Evolutionary conservation across 2,113 vertebrate species (phyloP).

Genomic region (Dascyllus trimaculatus): DNA sequence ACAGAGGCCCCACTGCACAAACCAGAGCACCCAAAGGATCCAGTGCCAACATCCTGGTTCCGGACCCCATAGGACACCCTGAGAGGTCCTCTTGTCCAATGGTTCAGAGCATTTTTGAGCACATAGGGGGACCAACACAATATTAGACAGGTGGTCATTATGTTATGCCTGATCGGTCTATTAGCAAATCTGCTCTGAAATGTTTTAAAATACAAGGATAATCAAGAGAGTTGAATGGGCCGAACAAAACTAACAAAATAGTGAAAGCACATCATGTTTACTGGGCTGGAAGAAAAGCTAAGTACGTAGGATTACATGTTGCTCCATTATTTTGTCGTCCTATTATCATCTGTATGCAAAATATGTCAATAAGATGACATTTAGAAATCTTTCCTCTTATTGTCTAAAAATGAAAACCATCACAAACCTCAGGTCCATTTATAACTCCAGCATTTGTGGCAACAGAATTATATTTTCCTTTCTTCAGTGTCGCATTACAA

Average conservation of each 20-base stretch:
- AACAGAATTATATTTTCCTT: neutral
- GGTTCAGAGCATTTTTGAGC: too few species aligned
- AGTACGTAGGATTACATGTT: neutral
- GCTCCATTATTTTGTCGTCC: neutral
- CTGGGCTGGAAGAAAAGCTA: neutral
- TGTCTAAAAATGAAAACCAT: neutral
- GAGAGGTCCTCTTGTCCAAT: too few species aligned
- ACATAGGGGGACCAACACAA: too few species aligned
- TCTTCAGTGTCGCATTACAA: constrained; percentile 19
- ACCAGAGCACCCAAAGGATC: too few species aligned
- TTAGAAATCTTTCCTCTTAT: neutral
- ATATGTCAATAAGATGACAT: neutral
- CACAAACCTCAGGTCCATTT: neutral
- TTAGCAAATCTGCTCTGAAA: neutral
- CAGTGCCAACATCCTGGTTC: too few species aligned
- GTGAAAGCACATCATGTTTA: neutral
- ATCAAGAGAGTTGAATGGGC: neutral
- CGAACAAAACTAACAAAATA: neutral
- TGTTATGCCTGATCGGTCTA: too few species aligned
- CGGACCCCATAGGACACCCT: too few species aligned
- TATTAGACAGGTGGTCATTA: too few species aligned
- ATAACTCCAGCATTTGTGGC: neutral
- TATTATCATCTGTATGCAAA: neutral
- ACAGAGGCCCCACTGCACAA: too few species aligned
- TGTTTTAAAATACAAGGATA: neutral